Percentiles rank a stretch among this genome's conserved stretches.
Conservation (phyloP, 2,797 vertebrate species). For the Poecile montanus region DNA sequence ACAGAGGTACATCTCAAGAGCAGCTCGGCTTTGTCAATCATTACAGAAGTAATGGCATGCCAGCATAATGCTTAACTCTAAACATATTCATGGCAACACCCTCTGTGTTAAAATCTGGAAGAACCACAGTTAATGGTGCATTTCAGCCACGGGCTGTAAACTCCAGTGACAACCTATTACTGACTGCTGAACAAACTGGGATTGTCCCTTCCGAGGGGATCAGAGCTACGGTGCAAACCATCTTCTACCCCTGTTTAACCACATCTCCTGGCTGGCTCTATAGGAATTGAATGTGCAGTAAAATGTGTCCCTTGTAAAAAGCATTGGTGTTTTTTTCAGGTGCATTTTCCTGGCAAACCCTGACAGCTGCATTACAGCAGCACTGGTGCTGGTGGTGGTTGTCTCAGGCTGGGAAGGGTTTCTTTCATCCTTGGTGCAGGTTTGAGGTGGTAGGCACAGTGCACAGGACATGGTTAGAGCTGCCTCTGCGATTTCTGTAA, state of each 20-base stretch:
- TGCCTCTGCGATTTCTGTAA: neutral
- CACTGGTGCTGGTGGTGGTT: neutral
- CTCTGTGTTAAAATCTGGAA: conserved; percentile 75
- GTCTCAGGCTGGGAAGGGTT: neutral
- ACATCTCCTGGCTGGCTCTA: neutral
- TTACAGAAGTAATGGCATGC: conserved; percentile 64
- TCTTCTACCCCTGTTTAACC: neutral
- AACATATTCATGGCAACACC: conserved; percentile 74
- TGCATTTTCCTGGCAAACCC: neutral
- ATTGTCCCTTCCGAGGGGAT: neutral
- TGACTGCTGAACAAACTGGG: conserved; percentile 60
- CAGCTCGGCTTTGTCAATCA: conserved; percentile 71
- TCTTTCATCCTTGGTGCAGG: neutral
- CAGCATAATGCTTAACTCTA: conserved; percentile 77
- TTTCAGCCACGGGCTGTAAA: conserved; percentile 62
- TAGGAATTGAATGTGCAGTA: neutral
- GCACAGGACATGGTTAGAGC: neutral
- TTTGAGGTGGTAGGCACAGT: neutral
- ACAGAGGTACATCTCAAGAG: neutral
- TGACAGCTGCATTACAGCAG: neutral
- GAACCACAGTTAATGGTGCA: conserved; percentile 65
- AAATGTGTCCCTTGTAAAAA: neutral
- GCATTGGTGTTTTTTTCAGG: rapidly evolving
- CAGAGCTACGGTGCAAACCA: neutral
- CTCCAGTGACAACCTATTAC: conserved; percentile 70